Base-by-base conservation (phyloP, 2,888 invertebrate genomes). In the Pecten maximus region DNA sequence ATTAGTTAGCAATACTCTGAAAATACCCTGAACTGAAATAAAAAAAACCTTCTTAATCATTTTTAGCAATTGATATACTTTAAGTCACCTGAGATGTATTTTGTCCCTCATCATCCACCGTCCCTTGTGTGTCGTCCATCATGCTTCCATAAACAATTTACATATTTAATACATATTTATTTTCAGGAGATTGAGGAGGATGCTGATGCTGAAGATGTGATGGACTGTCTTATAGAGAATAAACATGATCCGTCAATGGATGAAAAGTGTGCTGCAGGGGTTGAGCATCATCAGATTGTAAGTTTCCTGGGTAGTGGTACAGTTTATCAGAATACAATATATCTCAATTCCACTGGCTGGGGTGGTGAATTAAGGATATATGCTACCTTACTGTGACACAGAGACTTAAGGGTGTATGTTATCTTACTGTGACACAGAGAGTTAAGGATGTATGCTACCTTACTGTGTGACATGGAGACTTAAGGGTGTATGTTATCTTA, bases 221-320 rank as follows among this genome's bases (percentile, higher is more conserved):
- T 99, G 98, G 98, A 99, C 92, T 99, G 99, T 97, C 97, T 99
- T 89, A 98, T 99, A 91, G 97, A 98, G 60, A 98, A 99, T 96
- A 99, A 99, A 97, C 98, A 98, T 96, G 98, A 98, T 95, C 98
- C 98, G 8, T 98, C 98, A 95, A 97, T 98, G 95, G 98, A 98
- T 95, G 97, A 98, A 35, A 98, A 99, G 97, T 99, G 99, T 97
- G 97, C 98, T 93, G 98, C 98, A 60, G 99, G 99, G 92, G 98
- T 99, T 89, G 99, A 99, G 97, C 99, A 99, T 97, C 99, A 99
- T 96, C 99, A 99, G 97, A 97, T 99, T 92, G 97, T 97, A 92
- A 91, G 95, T 94, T 40, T 87, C 3, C 28, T 40, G 40, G 40
- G 6, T n/a, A 54, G 2, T n/a, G 2, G 54, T 54, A 44, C n/a